Base-by-base conservation (phyloP, 2,888 invertebrate species). In the Rhamphomyia laevipes region DNA sequence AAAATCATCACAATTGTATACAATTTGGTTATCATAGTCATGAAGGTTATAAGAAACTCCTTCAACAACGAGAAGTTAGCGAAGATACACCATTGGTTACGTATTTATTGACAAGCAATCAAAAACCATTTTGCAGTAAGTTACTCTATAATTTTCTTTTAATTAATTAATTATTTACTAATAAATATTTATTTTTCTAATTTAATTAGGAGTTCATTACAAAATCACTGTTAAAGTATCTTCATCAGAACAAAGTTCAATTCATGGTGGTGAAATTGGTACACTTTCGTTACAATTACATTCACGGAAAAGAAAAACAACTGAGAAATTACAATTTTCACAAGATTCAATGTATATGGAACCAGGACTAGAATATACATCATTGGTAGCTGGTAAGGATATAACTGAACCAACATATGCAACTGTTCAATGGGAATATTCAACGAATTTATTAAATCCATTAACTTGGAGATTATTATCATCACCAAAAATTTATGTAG, bases 211-310 rank as follows among this genome's bases (percentile, higher is more conserved):
- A 58, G 79, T 80, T 6, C 90, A 92, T 63, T 91, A 89, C 61
- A 78, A 81, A 61, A 75, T 92, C 11, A 78, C 77, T 0, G 73
- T 90, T 15, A 78, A 80, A 55, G 80, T 91, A 43, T 85, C 88
- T 0, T 81, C 81, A 54, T 81, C 82, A 0, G 74, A 78, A 18
- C 83, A 82, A 57, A 87, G 86, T 60, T 65, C 74, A 47, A 65
- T 71, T 4, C 86, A 88, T 61, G 87, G 86, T 0, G 87, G 88
- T 0, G 89, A 89, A 63, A 77, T 86, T 4, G 88, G 89, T 2
- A 78, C 80, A 53, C 74, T 89, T 4, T 75, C 78, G 1, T 71
- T 89, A 13, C 77, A 77, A 1, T 71, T 86, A 30, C 76, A 84
- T 46, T 81, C 81, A 40, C 74, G 75, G 33, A 74, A 76, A 50